Evolutionary conservation across 2,888 invertebrate genomes (phyloP), one percentile per base, ranked within the genome.

Genomic region (Eupithecia tripunctaria): DNA sequence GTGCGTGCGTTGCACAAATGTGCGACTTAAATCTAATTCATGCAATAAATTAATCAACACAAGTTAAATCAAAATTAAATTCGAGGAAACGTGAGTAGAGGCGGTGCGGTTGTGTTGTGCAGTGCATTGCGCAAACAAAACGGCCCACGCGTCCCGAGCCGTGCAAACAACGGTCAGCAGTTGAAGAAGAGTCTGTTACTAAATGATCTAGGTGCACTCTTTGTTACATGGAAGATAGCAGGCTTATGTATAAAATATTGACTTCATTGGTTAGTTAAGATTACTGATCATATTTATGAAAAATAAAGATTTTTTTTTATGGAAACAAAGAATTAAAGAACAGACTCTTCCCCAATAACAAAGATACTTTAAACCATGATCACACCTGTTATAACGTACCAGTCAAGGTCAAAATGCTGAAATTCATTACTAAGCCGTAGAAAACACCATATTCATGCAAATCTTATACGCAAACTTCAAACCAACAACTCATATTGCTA

Each of bases 11-110:
- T 38, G 38, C 64, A 64, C 64, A 2, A 38, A 64, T 79, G 80
- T 73, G 80, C 77, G 72, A 71, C 80, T 75, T 78, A 73, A 83
- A 84, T 38, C 36, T 87, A 89, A 86, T 88, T 86, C 90, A 89
- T 89, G 89, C 89, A 91, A 90, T 88, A 91, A 90, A 89, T 88
- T 88, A 91, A 90, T 88, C 85, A 89, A 86, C 82, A 84, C 85
- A 90, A 86, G 82, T 84, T 85, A 86, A 88, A 87, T 82, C 80
- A 88, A 89, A 87, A 63, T 84, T 77, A 84, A 82, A 84, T 80
- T 74, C 66, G 67, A 69, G 64, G 60, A 71, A 47, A 60, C 25
- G 63, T 67, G 62, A 76, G 78, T 72, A 68, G 65, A 32, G 51
- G 21, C 67, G 73, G 77, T 78, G 80, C 77, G 77, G 80, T 78